Conservation (phyloP, 2,113 vertebrate species). For the Fulica atra region DNA sequence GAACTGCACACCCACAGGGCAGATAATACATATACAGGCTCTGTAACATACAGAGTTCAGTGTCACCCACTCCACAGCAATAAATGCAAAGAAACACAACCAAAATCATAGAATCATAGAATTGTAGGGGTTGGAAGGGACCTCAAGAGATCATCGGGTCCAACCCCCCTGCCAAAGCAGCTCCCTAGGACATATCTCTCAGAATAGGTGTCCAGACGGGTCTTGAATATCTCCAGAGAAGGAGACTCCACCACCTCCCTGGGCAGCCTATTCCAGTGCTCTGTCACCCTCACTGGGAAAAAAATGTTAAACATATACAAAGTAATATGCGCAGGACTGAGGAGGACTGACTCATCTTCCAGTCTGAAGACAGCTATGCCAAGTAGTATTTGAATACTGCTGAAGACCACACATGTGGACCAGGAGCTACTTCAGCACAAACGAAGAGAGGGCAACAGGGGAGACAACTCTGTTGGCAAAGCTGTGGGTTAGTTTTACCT, state of each 20-base stretch:
- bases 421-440: background rate
- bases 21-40: background rate
- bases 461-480: background rate
- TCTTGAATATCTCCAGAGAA: too few relatives aligned
- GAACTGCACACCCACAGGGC: background rate
- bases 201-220: too few relatives aligned
- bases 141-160: too few relatives aligned
- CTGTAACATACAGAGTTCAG: background rate
- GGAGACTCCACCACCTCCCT: too few relatives aligned
- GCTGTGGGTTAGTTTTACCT: background rate
- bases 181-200: too few relatives aligned
- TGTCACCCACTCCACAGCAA: background rate
- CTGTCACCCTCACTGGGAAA: too few relatives aligned
- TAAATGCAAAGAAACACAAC: background rate
- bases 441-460: background rate
- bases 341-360: background rate
- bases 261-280: too few relatives aligned
- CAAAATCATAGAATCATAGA: too few relatives aligned
- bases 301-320: background rate
- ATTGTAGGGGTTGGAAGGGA: too few relatives aligned
- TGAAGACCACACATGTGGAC: background rate
- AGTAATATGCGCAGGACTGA: background rate
- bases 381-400: background rate
- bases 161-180: too few relatives aligned
- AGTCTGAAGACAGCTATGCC: background rate